Base-by-base conservation (phyloP, 2,888 invertebrate genomes). In the Bugulina stolonifera region DNA sequence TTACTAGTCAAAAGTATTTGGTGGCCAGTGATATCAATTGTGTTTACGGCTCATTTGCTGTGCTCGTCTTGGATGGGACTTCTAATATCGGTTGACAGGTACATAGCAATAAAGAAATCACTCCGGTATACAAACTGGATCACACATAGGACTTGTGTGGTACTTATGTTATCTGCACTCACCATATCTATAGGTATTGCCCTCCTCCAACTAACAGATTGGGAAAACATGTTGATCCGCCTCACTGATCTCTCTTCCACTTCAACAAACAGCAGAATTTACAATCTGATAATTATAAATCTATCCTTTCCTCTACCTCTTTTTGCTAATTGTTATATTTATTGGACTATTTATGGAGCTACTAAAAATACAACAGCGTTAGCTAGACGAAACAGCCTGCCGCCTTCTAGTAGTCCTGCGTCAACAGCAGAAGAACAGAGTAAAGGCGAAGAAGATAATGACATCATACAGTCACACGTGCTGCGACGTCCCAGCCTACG, bases 351-450 rank as follows among this genome's bases (percentile, higher is more conserved):
- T 29, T 70, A 70, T 32, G 5, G 2, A 5, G 70, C 70, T 1
- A 70, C 70, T 2, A 70, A 70, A 32, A 70, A 70, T 29, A 70
- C 70, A 18, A 70, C 70, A 54, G 70, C 70, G 3, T 32, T 70
- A 29, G 70, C 70, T 18, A 70, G 70, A 52, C n/a, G 70, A 25
- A 70, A 70, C 70, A 70, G 70, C 29, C 23, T 70, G 5, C 70
- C 34, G 52, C 70, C 70, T 1, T 23, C 32, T 2, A 18, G 10
- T 5, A 43, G 43, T 43, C 43, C 43, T 5, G 18, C 10, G 10
- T 29, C 70, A 2, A 10, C 18, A 5, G 52, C 52, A 2, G 70
- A 54, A 23, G 14, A 14, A 5, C 1, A 23, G 5, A 5, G 18
- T 29, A 43, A 54, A 54, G 2, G 32, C 27, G 52, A 70, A 5